Evolutionary conservation across 2,888 invertebrate species (phyloP).

Genomic region (Epinotia bilunana): DNA sequence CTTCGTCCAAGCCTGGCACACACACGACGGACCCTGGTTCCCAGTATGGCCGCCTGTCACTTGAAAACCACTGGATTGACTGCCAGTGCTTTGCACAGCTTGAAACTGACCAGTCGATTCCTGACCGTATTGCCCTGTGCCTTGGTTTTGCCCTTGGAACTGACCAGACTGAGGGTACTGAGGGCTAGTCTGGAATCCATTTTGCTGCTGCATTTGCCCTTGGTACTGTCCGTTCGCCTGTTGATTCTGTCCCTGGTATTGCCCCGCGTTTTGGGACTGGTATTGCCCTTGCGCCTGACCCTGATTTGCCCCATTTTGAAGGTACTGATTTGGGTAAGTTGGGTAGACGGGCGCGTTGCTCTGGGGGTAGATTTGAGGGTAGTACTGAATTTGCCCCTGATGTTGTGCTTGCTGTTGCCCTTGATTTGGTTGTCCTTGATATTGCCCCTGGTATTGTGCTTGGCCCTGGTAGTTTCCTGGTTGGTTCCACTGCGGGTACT

Average conservation of each 20-base stretch:
- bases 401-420: constrained; percentile 49
- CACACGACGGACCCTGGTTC: constrained; percentile 69
- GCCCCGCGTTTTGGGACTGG: constrained; percentile 44
- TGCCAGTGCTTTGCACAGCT: constrained; percentile 41
- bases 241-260: constrained; percentile 7
- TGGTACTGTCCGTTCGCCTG: constrained; percentile 48
- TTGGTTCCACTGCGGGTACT: constrained; percentile 54
- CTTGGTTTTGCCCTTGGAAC: constrained; percentile 49
- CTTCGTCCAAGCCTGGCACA: constrained; percentile 78
- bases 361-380: constrained; percentile 20
- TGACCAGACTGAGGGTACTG: constrained; percentile 48
- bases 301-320: constrained; percentile 36
- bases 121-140: constrained; percentile 26
- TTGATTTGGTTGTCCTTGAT: constrained; percentile 55
- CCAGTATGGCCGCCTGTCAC: constrained; percentile 57
- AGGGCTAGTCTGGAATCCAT: constrained; percentile 47
- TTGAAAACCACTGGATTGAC: constrained; percentile 55
- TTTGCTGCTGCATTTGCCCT: constrained; percentile 49
- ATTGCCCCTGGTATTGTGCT: constrained; percentile 55
- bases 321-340: constrained; percentile 45
- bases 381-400: constrained; percentile 28
- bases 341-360: constrained; percentile 48
- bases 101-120: constrained; percentile 40
- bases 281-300: constrained; percentile 51
- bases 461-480: constrained; percentile 55